A percentile compares a stretch with the other conserved stretches of the same genome.
These are phyloP conservation scores for Coptodon rendalli DNA, from an alignment of 2,113 vertebrate genomes.

Conservation along the genomic window DNA sequence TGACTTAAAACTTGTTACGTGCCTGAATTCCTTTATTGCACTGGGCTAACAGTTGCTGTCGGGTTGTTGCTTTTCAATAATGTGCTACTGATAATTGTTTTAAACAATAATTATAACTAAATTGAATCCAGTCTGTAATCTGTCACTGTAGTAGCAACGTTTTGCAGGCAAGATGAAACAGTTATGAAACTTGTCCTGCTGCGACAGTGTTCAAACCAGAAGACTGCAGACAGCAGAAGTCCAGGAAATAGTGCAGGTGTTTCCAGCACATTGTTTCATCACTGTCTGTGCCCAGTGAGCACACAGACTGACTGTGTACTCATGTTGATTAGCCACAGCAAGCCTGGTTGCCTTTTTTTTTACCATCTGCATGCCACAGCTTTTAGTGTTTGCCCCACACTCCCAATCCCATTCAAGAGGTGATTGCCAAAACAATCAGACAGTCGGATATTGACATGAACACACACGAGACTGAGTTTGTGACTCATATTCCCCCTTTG, in stretches of 20 bases:
- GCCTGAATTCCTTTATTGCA: neutral
- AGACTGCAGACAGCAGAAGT: neutral
- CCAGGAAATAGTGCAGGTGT: slow-evolving; percentile 22
- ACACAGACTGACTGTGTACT: neutral
- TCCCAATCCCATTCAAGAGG: slow-evolving; percentile 47
- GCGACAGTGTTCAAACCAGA: neutral
- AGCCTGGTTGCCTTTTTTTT: slow-evolving; percentile 6
- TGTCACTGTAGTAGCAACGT: neutral
- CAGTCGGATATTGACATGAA: slow-evolving; percentile 46
- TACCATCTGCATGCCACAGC: slow-evolving; percentile 51
- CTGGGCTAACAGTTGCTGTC: neutral
- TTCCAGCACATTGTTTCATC: slow-evolving; percentile 24
- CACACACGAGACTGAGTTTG: slow-evolving; percentile 49
- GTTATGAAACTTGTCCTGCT: neutral
- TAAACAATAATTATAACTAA: neutral
- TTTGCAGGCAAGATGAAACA: neutral
- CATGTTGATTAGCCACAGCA: slow-evolving; percentile 45
- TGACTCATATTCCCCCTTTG: slow-evolving; percentile 51
- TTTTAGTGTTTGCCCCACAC: slow-evolving; percentile 33
- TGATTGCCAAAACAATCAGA: slow-evolving; percentile 62
- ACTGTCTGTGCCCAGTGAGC: neutral
- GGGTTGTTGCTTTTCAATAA: neutral
- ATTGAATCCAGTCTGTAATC: neutral
- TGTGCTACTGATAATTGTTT: neutral
- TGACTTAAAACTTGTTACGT: neutral